Percentiles rank a stretch among this genome's conserved stretches.
phyloP scores from a whole-genome alignment of 37 sponge, comb jelly and placozoan genomes.

The Ephydatia muelleri region DNA sequence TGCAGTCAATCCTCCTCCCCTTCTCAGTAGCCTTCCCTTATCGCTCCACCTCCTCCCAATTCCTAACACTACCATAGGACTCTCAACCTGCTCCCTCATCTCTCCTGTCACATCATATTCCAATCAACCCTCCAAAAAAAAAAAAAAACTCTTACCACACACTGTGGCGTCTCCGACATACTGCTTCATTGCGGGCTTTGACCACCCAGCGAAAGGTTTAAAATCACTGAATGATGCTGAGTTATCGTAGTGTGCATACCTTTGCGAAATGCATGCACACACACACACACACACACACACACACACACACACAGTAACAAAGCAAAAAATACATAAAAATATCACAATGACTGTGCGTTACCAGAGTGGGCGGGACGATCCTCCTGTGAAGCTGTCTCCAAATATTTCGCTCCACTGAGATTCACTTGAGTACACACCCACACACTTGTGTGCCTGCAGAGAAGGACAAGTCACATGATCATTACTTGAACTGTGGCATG shows the following conservation, averaged over 20 bases:
- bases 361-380: conserved; percentile 72
- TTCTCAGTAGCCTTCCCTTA: too few species aligned
- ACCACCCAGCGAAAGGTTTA: conserved; percentile 80
- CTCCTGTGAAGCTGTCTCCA: conserved; percentile 72
- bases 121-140: too few species aligned
- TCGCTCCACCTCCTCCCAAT: too few species aligned
- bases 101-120: too few species aligned
- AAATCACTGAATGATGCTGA: conserved; percentile 83
- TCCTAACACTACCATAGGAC: too few species aligned
- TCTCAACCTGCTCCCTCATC: too few species aligned
- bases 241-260: conserved; percentile 86
- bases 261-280: conserved; percentile 3
- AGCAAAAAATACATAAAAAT: not conserved
- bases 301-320: not conserved
- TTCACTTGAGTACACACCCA: conserved; percentile 84
- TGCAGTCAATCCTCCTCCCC: too few species aligned
- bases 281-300: not conserved
- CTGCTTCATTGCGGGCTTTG: conserved; percentile 75
- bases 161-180: conserved; percentile 52
- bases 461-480: too few species aligned
- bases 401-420: conserved; percentile 84
- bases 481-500: too few species aligned
- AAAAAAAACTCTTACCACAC: conserved; percentile 56
- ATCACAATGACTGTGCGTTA: conserved; percentile 4
- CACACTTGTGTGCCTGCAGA: conserved; percentile 56